Percentiles rank a stretch among this genome's conserved stretches.
phyloP scores from a whole-genome alignment of 2,113 vertebrate genomes.

The Antigone vipio region DNA sequence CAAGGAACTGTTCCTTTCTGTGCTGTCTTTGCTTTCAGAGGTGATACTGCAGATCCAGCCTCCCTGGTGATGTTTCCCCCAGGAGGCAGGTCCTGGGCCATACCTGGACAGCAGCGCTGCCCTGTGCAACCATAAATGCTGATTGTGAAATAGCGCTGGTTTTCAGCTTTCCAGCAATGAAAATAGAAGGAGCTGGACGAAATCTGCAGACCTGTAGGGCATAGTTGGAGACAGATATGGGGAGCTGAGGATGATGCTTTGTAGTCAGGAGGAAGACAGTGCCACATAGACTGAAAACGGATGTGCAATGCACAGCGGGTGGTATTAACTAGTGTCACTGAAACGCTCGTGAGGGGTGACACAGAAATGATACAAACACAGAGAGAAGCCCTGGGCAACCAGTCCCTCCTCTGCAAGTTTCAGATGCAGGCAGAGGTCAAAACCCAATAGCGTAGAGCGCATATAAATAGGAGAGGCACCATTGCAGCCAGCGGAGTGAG shows the following conservation, averaged over 20 bases:
- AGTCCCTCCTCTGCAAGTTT: not conserved
- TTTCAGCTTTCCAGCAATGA: not conserved
- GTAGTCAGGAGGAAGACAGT: not conserved
- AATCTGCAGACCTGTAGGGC: not conserved
- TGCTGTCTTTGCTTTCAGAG: not conserved
- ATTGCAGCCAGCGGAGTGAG: not conserved
- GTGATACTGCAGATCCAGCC: not conserved
- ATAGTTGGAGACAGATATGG: not conserved
- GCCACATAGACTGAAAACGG: not conserved
- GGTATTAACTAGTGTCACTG: rapidly evolving
- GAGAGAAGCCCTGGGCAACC: not conserved
- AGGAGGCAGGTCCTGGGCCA: not conserved
- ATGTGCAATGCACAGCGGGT: not conserved
- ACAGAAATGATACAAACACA: not conserved
- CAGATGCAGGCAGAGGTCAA: not conserved
- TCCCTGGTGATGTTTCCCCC: not conserved
- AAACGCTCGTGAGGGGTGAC: not conserved
- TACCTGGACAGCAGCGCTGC: not conserved
- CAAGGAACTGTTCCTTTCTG: not conserved
- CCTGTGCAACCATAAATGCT: rapidly evolving
- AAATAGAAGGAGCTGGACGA: not conserved
- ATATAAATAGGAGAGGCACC: not conserved
- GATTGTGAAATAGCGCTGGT: not conserved
- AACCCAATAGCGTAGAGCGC: not conserved
- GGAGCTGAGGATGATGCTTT: not conserved